Evolutionary conservation across 2,888 invertebrate species (phyloP).

Genomic region (Julus scanicus): DNA sequence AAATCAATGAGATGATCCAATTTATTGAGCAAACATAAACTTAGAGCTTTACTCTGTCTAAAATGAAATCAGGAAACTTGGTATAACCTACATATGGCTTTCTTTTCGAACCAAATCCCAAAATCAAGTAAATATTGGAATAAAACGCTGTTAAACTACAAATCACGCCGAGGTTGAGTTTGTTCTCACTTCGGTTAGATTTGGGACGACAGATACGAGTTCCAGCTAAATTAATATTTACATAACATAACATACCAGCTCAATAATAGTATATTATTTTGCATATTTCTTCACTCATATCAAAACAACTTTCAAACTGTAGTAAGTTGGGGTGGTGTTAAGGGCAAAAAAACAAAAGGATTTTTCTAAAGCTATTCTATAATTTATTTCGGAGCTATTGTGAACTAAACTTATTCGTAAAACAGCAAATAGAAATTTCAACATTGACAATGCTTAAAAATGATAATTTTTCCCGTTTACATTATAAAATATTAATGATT

Average conservation of each 20-base stretch:
- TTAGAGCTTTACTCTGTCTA: not conserved
- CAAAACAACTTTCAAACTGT: too few species aligned
- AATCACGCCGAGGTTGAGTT: not conserved
- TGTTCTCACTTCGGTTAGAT: not conserved
- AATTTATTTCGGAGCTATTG: too few species aligned
- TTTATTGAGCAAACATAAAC: not conserved
- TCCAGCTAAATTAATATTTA: not conserved
- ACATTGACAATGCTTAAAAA: too few species aligned
- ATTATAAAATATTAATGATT: too few species aligned
- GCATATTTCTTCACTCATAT: too few species aligned
- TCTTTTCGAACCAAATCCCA: not conserved
- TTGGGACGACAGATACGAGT: not conserved
- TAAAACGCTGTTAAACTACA: not conserved
- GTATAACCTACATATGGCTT: not conserved
- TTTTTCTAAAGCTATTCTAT: too few species aligned
- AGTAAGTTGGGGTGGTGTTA: too few species aligned
- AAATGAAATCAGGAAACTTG: not conserved
- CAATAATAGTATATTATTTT: too few species aligned
- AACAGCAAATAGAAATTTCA: too few species aligned
- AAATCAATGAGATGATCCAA: slow-evolving; percentile 2
- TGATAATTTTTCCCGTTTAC: too few species aligned
- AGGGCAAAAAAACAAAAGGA: too few species aligned
- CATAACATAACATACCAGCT: not conserved
- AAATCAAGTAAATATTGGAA: not conserved
- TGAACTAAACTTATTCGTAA: too few species aligned